Percentiles rank a stretch among this genome's conserved stretches.
phyloP scores from a whole-genome alignment of 35 echinoderm and acorn worm species.

The Ophiothrix spiculata region DNA sequence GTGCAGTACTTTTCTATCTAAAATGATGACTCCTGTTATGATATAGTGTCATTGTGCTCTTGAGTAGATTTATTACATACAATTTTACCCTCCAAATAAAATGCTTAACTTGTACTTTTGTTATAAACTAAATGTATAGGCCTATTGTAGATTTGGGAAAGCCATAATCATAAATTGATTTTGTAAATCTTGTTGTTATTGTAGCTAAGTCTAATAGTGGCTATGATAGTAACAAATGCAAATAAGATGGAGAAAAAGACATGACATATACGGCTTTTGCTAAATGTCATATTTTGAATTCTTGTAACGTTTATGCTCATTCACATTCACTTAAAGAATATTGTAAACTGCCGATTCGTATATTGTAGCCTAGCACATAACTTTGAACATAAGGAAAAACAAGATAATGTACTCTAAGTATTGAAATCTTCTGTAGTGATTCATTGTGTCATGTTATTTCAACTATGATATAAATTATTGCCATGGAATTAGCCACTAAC shows the following conservation, averaged over 20 bases:
- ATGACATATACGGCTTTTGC: too few species aligned
- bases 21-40: neutral
- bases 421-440: neutral
- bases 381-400: too few species aligned
- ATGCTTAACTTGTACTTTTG: neutral
- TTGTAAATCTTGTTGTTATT: too few species aligned
- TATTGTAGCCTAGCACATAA: constrained; percentile 5
- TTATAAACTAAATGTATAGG: too few species aligned
- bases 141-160: too few species aligned
- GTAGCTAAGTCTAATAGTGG: too few species aligned
- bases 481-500: neutral
- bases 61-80: neutral
- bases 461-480: neutral
- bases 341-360: constrained; percentile 8
- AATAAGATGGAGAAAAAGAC: too few species aligned
- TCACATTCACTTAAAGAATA: constrained; percentile 1
- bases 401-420: neutral
- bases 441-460: neutral
- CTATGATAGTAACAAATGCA: too few species aligned
- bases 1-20: constrained; percentile 6
- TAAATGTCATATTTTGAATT: constrained; percentile 1
- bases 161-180: too few species aligned
- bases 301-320: neutral
- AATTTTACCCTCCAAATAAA: neutral
- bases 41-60: neutral